These are phyloP conservation scores for Lamprologus ornatipinnis DNA, from an alignment of 2,113 vertebrate species.

Conservation along the genomic window DNA sequence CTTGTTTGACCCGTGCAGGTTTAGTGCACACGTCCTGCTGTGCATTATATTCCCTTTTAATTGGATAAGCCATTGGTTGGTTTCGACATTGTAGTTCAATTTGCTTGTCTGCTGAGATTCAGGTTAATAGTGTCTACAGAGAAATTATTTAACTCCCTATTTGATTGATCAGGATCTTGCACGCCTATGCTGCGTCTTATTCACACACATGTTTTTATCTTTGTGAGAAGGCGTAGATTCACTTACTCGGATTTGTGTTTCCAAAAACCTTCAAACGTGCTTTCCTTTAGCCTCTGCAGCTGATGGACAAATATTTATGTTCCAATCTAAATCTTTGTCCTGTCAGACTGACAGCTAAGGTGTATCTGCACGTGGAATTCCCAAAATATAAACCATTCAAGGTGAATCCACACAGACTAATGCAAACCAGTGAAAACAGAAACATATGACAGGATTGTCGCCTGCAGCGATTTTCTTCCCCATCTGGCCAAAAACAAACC, in stretches of 20 bases:
- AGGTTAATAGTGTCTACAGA: constrained; percentile 4
- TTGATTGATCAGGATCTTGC: background rate
- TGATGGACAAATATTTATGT: background rate
- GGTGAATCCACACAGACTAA: background rate
- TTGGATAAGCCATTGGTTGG: background rate
- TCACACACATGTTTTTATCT: background rate
- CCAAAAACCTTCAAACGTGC: background rate
- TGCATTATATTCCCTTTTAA: constrained; percentile 41
- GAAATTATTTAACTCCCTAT: background rate
- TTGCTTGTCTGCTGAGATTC: background rate
- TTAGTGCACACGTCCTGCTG: background rate
- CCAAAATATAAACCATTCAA: background rate
- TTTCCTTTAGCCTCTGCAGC: background rate
- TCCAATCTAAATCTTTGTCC: background rate
- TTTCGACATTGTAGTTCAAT: background rate
- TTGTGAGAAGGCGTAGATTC: background rate
- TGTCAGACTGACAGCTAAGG: background rate
- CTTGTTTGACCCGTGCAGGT: constrained; percentile 24
- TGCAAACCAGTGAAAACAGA: background rate
- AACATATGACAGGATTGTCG: background rate
- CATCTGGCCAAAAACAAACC: background rate
- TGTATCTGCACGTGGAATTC: background rate
- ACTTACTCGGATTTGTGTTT: background rate
- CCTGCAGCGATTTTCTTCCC: background rate
- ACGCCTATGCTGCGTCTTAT: background rate